A percentile compares a stretch with the other conserved stretches of the same genome.
These are phyloP conservation scores for Telmatherina bonti DNA, from an alignment of 2,797 vertebrate species.

Conservation along the genomic window DNA sequence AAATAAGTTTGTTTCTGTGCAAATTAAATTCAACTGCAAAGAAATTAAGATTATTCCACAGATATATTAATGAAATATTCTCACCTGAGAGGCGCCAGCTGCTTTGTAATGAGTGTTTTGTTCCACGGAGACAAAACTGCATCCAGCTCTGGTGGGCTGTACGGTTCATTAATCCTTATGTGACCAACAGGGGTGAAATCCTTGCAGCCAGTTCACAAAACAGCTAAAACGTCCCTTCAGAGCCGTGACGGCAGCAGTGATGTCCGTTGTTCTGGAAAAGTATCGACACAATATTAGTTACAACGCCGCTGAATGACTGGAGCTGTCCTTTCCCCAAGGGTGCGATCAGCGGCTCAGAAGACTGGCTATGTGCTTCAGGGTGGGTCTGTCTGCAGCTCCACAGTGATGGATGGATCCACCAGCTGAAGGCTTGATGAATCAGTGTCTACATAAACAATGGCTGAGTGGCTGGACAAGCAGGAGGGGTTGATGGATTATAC, in stretches of 20 bases:
- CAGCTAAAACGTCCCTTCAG: background rate
- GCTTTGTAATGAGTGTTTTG: no score
- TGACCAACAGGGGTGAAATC: background rate
- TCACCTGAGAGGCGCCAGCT: no score
- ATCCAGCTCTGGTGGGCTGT: no score
- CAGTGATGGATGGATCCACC: constrained; percentile 8
- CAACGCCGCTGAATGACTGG: background rate
- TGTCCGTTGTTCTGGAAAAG: background rate
- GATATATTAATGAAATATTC: no score
- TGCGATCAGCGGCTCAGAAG: background rate
- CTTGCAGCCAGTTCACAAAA: background rate
- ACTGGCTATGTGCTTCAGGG: background rate
- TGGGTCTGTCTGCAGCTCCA: background rate
- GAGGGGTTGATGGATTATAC: background rate
- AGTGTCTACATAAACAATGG: background rate
- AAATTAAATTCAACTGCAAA: no score
- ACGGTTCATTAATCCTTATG: no score
- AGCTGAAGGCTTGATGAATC: constrained; percentile 3
- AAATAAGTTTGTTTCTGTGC: no score
- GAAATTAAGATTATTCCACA: no score
- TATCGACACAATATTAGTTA: background rate
- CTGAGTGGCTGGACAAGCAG: background rate
- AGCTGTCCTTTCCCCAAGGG: background rate
- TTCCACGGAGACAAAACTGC: no score
- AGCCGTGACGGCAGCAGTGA: background rate